Conservation (phyloP, 1,140 invertebrate species). For the Rhopalosiphum padi region DNA sequence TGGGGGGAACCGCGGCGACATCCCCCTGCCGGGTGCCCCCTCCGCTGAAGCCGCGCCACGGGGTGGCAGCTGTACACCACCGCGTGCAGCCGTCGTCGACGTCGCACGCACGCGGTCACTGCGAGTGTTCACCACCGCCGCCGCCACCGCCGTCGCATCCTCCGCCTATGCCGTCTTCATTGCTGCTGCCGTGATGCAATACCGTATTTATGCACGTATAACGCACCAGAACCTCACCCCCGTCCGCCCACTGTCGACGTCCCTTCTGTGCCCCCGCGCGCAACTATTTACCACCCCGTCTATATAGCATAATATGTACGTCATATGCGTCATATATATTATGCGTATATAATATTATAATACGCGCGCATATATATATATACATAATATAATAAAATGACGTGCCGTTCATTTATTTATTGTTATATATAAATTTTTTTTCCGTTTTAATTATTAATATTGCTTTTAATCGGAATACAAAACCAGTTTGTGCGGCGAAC, state of each 20-base stretch:
- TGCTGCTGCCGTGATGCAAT: conserved; percentile 28
- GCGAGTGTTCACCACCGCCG: no score
- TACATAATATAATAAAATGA: neutral
- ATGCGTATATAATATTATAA: conserved; percentile 9
- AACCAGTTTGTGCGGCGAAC: conserved; percentile 26
- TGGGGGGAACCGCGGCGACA: neutral
- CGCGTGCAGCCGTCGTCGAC: neutral
- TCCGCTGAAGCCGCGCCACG: neutral
- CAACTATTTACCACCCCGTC: neutral
- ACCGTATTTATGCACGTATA: neutral
- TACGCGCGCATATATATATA: neutral
- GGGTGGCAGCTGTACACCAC: conserved; percentile 17
- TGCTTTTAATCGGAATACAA: conserved; percentile 46
- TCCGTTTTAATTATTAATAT: conserved; percentile 18
- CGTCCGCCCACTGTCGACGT: neutral
- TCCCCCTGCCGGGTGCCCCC: conserved; percentile 46
- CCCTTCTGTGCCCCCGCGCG: neutral
- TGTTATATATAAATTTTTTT: neutral
- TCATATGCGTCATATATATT: neutral
- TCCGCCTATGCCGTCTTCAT: neutral
- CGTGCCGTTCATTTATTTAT: neutral
- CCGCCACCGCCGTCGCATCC: neutral
- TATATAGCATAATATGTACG: no score
- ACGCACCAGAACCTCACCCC: conserved; percentile 37
- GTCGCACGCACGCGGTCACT: conserved; percentile 38